These are phyloP conservation scores for Calyptomena viridis DNA, from an alignment of 2,113 vertebrate species.

Conservation along the genomic window DNA sequence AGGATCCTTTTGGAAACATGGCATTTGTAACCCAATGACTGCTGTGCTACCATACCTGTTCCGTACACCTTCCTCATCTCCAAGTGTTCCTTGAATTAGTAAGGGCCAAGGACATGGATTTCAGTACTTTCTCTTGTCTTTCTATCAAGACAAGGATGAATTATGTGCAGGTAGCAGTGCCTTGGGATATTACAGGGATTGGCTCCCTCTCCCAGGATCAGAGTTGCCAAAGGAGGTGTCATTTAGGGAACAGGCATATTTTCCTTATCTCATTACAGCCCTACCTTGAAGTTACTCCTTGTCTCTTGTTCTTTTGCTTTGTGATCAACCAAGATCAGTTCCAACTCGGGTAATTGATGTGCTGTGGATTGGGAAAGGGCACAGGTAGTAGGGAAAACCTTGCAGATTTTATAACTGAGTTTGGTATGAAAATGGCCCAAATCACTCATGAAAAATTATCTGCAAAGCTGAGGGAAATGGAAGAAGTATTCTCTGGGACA, in stretches of 20 bases:
- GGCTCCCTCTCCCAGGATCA: neutral
- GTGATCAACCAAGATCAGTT: neutral
- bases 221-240: neutral
- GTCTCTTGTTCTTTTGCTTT: neutral
- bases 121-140: neutral
- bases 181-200: neutral
- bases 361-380: neutral
- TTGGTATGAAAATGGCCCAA: neutral
- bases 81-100: neutral
- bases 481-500: neutral
- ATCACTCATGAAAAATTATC: neutral
- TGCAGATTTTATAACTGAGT: neutral
- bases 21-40: neutral
- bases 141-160: neutral
- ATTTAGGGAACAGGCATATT: neutral
- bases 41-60: neutral
- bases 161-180: accelerated
- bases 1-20: neutral
- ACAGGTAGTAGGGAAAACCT: neutral
- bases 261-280: neutral
- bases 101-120: neutral
- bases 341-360: neutral
- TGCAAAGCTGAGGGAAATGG: neutral
- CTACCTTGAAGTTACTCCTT: neutral
- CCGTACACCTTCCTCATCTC: neutral